These are phyloP conservation scores for Chaenodraco wilsoni DNA, from an alignment of 2,797 vertebrate genomes.

Conservation along the genomic window DNA sequence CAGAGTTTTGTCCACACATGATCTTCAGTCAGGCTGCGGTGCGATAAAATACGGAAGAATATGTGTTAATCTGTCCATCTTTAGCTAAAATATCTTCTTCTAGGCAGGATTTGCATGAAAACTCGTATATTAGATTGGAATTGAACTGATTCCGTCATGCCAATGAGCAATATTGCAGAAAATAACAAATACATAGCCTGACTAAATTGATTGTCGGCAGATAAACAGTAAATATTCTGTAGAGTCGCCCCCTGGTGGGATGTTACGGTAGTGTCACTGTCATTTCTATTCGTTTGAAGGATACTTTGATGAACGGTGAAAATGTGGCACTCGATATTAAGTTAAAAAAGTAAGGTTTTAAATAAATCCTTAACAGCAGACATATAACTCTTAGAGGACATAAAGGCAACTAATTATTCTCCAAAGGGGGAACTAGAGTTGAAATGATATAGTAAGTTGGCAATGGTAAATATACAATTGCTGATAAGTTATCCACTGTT, in stretches of 20 bases:
- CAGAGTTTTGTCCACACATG: conserved; percentile 11
- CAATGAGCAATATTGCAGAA: not conserved
- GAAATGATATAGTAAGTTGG: conserved; percentile 21
- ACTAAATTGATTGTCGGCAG: conserved; percentile 32
- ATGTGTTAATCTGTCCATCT: conserved; percentile 26
- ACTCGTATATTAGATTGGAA: not conserved
- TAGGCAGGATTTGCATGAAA: not conserved
- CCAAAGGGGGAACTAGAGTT: not conserved
- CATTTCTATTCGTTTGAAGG: conserved; percentile 10
- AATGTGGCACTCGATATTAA: conserved; percentile 1
- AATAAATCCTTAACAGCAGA: conserved; percentile 7
- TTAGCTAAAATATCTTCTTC: not conserved
- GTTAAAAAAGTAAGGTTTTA: conserved; percentile 1
- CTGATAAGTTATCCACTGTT: conserved; percentile 42
- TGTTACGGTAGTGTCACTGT: conserved; percentile 3
- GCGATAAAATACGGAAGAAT: conserved; percentile 1
- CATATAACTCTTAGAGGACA: not conserved
- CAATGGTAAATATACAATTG: conserved; percentile 44
- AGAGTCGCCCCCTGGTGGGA: conserved; percentile 63
- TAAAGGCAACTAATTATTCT: not conserved
- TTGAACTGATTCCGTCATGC: conserved; percentile 1
- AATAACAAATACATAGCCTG: not conserved
- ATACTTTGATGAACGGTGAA: not conserved
- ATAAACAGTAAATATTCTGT: not conserved
- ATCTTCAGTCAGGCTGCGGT: conserved; percentile 10